phyloP scores from a whole-genome alignment of 2,888 invertebrate genomes.

The Lagria hirta region DNA sequence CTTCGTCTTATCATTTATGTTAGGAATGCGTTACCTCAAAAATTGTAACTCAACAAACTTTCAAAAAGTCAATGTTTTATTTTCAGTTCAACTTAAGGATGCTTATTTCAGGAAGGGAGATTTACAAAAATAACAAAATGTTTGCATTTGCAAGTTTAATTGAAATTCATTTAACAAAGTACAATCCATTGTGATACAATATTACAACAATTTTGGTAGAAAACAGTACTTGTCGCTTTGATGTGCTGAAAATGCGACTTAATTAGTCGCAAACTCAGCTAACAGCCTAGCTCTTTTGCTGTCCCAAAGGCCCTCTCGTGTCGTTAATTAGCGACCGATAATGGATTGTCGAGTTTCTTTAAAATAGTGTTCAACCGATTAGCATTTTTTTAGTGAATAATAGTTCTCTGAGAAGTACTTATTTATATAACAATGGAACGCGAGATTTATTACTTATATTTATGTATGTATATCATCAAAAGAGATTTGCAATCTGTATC shows the following conservation, averaged over 20 bases:
- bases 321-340: slow-evolving; percentile 44
- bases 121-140: slow-evolving; percentile 9
- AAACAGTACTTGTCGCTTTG: slow-evolving; percentile 45
- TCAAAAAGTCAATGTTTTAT: too few species aligned
- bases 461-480: slow-evolving; percentile 45
- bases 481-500: slow-evolving; percentile 41
- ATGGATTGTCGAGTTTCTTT: slow-evolving; percentile 49
- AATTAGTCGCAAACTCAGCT: slow-evolving; percentile 30
- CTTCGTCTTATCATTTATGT: too few species aligned
- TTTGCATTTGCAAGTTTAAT: slow-evolving; percentile 38
- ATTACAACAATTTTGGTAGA: slow-evolving; percentile 52
- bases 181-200: slow-evolving; percentile 55
- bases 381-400: slow-evolving; percentile 37
- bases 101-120: too few species aligned
- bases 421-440: slow-evolving; percentile 46
- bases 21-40: too few species aligned
- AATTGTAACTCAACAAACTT: too few species aligned
- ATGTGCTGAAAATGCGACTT: slow-evolving; percentile 22
- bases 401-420: slow-evolving; percentile 36
- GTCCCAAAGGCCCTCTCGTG: slow-evolving; percentile 27
- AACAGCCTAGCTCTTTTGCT: slow-evolving; percentile 26
- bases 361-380: slow-evolving; percentile 37
- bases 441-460: slow-evolving; percentile 40
- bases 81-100: too few species aligned
- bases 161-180: slow-evolving; percentile 55